A percentile compares a stretch with the other conserved stretches of the same genome.
Conservation (phyloP, 2,113 vertebrate species). For the Lepisosteus oculatus region DNA sequence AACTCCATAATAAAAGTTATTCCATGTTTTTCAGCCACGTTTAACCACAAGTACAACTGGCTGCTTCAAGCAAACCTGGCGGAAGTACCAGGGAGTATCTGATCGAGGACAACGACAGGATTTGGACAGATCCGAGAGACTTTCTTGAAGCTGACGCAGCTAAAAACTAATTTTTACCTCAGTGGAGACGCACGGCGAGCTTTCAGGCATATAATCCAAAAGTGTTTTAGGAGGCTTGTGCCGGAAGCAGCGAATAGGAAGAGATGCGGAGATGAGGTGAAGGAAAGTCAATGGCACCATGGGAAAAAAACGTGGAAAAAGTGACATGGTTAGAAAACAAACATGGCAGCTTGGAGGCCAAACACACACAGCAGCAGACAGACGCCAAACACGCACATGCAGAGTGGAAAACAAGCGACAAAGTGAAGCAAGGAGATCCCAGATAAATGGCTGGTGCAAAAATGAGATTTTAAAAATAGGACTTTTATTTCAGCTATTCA, state of each 20-base stretch:
- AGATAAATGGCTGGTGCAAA: too few relatives aligned
- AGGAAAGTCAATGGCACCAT: conserved; percentile 86
- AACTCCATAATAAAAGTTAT: too few relatives aligned
- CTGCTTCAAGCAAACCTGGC: too few relatives aligned
- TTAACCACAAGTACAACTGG: too few relatives aligned
- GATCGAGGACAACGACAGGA: too few relatives aligned
- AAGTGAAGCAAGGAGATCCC: too few relatives aligned
- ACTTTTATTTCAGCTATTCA: too few relatives aligned
- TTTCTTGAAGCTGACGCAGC: not conserved
- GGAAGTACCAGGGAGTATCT: too few relatives aligned
- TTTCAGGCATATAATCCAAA: conserved; percentile 98
- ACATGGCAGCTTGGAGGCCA: conserved; percentile 41
- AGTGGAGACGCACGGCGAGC: conserved; percentile 78
- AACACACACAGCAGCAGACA: conserved; percentile 16
- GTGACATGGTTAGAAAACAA: conserved; percentile 83
- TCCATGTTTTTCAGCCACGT: too few relatives aligned
- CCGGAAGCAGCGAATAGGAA: conserved; percentile 73
- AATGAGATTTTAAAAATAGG: too few relatives aligned
- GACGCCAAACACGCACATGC: conserved; percentile 33
- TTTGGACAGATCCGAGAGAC: not conserved
- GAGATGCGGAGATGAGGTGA: conserved; percentile 81
- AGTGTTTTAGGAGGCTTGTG: conserved; percentile 98
- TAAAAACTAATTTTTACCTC: conserved; percentile 76
- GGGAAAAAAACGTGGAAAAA: conserved; percentile 84
- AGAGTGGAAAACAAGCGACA: not conserved